Base-by-base conservation (phyloP, 2,113 vertebrate genomes). In the Pollimyrus isidori region DNA sequence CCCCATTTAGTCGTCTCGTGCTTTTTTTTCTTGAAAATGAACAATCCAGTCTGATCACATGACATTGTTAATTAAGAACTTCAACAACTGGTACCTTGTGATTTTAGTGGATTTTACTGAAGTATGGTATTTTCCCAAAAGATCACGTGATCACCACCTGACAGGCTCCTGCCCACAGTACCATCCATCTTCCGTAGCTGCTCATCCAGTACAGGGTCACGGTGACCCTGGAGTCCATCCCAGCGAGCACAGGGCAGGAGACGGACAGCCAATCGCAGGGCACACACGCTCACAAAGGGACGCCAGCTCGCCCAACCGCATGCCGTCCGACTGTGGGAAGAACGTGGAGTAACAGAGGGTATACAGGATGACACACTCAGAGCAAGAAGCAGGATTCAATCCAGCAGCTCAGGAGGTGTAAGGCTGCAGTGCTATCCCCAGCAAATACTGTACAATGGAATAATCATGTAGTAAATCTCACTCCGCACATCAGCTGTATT, bases 1-100 rank as follows among this genome's bases (percentile, higher is more conserved):
- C 97, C 97, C 92, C 91, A 92, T 88, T 89, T 91, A 91, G 93
- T 95, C 96, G 96, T 96, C 45, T 62, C 96, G 96, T 96, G 26
- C 45, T 97, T 96, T 84, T 86, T 50, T 42, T n/a, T 23, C 76
- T 26, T 50, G 30, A n/a, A 65, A 86, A 48, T 15, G 26, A 52
- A 56, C 50, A 35, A 48, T 56, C 17, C 1, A 80, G 35, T 5
- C 42, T 42, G 73, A 80, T 26, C 30, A 21, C 58, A 50, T 56
- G 49, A 58, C n/a, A 7, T 26, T 2, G 3, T 53, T 52, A 52
- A 49, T 86, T 52, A 86, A 52, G n/a, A 35, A 19, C 50, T 87
- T 17, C 26, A 17, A 7, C 26, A 17, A 7, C 50, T 15, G n/a
- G 35, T 50, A 26, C 86, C 73, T 19, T 80, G 73, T 19, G 73